Evolutionary conservation across 2,113 vertebrate genomes (phyloP), one percentile per base, ranked within the genome.

Genomic region (Apeltes quadracus): DNA sequence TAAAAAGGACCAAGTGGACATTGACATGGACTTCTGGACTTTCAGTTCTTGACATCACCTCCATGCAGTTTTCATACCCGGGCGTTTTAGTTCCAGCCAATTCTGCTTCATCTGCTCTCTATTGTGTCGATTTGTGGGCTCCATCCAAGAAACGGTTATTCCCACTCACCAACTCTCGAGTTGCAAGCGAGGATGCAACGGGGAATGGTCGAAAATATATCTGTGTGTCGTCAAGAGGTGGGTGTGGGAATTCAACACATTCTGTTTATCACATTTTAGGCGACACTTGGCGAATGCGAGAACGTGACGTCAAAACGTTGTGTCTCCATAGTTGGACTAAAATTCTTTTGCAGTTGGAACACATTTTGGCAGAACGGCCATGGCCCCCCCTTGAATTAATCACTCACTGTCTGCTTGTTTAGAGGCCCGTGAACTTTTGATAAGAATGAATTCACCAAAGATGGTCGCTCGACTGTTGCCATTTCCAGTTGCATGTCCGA

Each of bases 71-170:
- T 66, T 18, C 44, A 44, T 62, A 12, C 75, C 59, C 34, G 59
- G 62, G 69, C 18, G 72, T 63, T n/a, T n/a, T 53, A n/a, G 25
- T 64, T 55, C 51, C 38, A 46, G 39, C 62, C 82, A 75, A 62
- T 63, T 36, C 38, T 51, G 58, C 61, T 73, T 56, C 71, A 71
- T 89, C 75, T 70, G 69, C 72, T 83, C 72, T 36, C 72, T 29
- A 61, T 73, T 85, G 57, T 76, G 65, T 84, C 78, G 86, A 70
- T 64, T n/a, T 29, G 58, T 86, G 82, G 67, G 81, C 73, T 87
- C 68, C 62, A 69, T 87, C 88, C 86, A 89, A 84, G 61, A 90
- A 84, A 75, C 82, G 69, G 74, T 81, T 87, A 78, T 89, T 87
- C 87, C 77, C 82, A 83, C 76, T 84, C 76, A 72, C 69, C 15